Evolutionary conservation across 2,113 vertebrate species (phyloP), one percentile per base, ranked within the genome.

Genomic region (Turnix velox): DNA sequence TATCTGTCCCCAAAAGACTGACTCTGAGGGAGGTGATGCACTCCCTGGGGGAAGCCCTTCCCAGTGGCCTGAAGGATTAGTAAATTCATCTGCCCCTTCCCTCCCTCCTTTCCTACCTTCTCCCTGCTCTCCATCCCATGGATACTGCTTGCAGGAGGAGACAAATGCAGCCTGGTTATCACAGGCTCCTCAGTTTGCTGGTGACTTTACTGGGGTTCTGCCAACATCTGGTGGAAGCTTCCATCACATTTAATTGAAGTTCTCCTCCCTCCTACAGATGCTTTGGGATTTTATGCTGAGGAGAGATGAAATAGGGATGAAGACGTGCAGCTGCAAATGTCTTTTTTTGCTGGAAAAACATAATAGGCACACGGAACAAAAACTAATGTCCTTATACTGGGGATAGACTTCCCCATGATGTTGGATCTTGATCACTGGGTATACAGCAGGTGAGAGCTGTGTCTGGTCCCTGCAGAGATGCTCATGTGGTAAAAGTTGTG

Each of bases 321-420:
- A 71, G 79, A 42, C 19, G 17, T 0, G 1, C 18, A 82, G 20
- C 35, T 87, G 46, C 12, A 75, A 75, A 61, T 49, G 5, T 2
- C 3, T 73, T 84, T 82, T 75, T 48, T 48, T 67, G n/a, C n/a
- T 55, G 59, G n/a, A 73, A 27, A 76, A 85, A 68, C 6, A 39
- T 23, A 35, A 35, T 7, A 19, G 37, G 12, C 20, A 25, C 10
- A 48, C 39, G 27, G 79, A 94, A 35, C 20, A 48, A 85, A 57
- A 20, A 14, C 3, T 12, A 3, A 69, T 30, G 13, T 67, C 27
- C 24, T 80, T 59, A 14, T 14, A 24, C 16, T n/a, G 19, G 0
- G 1, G 30, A 11, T 28, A 17, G 35, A 48, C 3, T 3, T 43
- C 19, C 11, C 7, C 10, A 8, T 13, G 18, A 11, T 0, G 5